phyloP scores from a whole-genome alignment of 2,888 invertebrate species.

The Trilocha varians region DNA sequence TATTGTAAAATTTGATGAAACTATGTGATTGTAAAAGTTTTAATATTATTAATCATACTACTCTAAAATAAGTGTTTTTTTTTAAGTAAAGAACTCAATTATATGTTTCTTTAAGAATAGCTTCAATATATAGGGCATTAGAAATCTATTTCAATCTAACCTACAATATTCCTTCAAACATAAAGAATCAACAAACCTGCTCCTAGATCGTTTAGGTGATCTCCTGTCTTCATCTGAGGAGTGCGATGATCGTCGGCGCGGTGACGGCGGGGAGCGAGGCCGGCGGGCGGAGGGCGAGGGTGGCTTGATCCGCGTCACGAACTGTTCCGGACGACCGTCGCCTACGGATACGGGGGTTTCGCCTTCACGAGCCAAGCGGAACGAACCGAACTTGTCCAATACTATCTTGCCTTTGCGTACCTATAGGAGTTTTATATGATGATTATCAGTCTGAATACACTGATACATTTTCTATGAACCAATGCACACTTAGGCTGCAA shows the following conservation, averaged over 20 bases:
- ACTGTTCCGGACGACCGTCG: constrained; percentile 67
- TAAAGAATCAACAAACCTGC: constrained; percentile 57
- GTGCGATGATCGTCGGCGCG: constrained; percentile 60
- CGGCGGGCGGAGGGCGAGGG: constrained; percentile 50
- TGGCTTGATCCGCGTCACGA: constrained; percentile 63
- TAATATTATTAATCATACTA: too few relatives aligned
- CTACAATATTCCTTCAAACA: too few relatives aligned
- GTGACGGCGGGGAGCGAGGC: constrained; percentile 59
- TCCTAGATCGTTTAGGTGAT: constrained; percentile 48
- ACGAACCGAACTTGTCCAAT: constrained; percentile 81
- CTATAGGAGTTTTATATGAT: too few relatives aligned
- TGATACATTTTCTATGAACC: too few relatives aligned
- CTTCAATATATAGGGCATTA: too few relatives aligned
- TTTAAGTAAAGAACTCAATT: too few relatives aligned
- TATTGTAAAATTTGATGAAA: background rate
- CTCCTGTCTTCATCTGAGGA: constrained; percentile 50
- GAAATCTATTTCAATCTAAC: too few relatives aligned
- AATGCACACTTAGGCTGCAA: background rate
- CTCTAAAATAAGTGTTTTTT: too few relatives aligned
- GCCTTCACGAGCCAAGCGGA: constrained; percentile 76
- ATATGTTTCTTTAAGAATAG: too few relatives aligned
- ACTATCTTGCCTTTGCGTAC: constrained; percentile 75
- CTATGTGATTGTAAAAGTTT: background rate
- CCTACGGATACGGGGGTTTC: constrained; percentile 62
- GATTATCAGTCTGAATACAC: too few relatives aligned